Conservation (phyloP, 1,140 invertebrate species). For the Philotrypesis tridentata region DNA sequence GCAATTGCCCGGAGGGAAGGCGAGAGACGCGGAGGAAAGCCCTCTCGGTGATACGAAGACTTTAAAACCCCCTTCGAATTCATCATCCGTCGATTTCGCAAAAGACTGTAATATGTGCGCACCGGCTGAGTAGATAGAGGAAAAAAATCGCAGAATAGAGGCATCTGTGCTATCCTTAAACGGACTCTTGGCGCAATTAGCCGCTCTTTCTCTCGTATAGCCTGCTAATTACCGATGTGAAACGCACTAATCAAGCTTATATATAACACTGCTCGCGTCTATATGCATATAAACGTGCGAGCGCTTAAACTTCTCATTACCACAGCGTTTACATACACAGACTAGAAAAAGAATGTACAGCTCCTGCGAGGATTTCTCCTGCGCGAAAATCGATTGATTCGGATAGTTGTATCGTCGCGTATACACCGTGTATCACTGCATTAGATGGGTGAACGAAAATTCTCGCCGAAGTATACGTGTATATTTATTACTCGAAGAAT, state of each 20-base stretch:
- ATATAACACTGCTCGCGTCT: background rate
- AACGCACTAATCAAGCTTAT: conserved; percentile 11
- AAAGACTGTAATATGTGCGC: too few relatives aligned
- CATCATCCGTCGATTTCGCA: too few relatives aligned
- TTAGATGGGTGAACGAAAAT: too few relatives aligned
- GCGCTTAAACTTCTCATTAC: conserved; percentile 25
- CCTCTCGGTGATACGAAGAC: too few relatives aligned
- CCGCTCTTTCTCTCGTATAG: background rate
- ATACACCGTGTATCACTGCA: too few relatives aligned
- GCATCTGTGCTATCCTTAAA: too few relatives aligned
- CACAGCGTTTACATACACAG: background rate
- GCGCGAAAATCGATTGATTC: background rate
- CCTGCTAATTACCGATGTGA: conserved; percentile 2
- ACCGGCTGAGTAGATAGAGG: too few relatives aligned
- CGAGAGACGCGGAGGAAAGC: too few relatives aligned
- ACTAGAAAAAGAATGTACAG: background rate
- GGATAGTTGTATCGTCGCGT: too few relatives aligned
- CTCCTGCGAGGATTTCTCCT: background rate
- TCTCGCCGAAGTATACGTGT: background rate
- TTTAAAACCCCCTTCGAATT: too few relatives aligned
- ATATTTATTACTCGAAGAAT: background rate
- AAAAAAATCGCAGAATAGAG: too few relatives aligned
- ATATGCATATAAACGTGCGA: conserved; percentile 10
- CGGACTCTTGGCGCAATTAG: background rate
- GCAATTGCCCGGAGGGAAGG: too few relatives aligned